Conservation (phyloP, 2,113 vertebrate species). For the Sprattus sprattus region DNA sequence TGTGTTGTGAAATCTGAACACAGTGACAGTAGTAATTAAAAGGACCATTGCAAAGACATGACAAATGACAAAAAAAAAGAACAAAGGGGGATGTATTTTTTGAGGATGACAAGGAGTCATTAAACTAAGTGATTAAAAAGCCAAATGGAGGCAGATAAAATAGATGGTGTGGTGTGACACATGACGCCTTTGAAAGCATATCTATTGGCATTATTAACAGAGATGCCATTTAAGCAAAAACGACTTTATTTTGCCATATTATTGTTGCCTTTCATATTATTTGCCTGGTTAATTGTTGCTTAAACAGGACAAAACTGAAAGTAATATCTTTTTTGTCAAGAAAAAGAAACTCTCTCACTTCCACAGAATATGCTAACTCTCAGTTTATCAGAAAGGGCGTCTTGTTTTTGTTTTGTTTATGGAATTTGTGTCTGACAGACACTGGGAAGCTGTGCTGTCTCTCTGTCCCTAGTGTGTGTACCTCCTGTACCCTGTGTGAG, state of each 20-base stretch:
- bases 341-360: background rate
- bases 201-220: background rate
- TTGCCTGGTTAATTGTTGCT: background rate
- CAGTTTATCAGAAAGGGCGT: background rate
- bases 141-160: background rate
- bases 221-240: background rate
- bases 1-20: background rate
- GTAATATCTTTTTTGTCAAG: background rate
- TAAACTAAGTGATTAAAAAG: background rate
- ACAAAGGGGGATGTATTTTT: background rate
- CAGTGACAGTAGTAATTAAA: background rate
- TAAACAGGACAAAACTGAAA: background rate
- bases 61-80: background rate
- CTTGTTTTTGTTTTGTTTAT: background rate
- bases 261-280: background rate
- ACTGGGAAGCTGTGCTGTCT: background rate
- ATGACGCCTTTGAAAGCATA: background rate
- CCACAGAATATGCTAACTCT: background rate
- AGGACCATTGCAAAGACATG: background rate
- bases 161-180: background rate
- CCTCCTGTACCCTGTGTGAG: conserved; percentile 89
- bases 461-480: conserved; percentile 77
- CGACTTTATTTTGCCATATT: background rate
- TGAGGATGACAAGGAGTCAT: background rate
- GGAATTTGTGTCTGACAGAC: background rate